phyloP scores from a whole-genome alignment of 2,113 vertebrate genomes.

The Odontophorus gujanensis region DNA sequence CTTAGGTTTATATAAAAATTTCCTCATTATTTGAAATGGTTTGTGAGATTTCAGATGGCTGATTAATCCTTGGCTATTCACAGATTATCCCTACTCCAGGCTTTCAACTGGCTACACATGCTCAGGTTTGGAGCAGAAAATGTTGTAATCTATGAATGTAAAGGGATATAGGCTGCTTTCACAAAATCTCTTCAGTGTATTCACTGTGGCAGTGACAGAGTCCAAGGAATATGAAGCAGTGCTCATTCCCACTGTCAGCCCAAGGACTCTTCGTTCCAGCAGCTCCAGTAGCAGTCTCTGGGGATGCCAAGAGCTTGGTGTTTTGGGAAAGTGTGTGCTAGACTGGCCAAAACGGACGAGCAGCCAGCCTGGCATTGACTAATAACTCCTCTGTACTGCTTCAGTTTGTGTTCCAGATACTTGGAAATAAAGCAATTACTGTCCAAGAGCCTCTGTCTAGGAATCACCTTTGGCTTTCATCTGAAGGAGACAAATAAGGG shows the following conservation, averaged over 20 bases:
- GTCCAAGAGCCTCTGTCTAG: conserved; percentile 45
- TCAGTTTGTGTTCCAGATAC: background rate
- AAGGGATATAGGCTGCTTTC: background rate
- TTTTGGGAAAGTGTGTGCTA: background rate
- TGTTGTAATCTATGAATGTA: rapidly evolving
- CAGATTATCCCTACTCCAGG: background rate
- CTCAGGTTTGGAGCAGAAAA: background rate
- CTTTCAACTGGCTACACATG: background rate
- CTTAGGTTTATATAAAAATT: background rate
- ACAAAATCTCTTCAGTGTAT: background rate
- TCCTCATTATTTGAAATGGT: background rate
- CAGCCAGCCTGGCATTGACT: conserved; percentile 19
- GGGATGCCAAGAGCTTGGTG: conserved; percentile 12
- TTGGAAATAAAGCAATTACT: conserved; percentile 22
- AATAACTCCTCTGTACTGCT: background rate
- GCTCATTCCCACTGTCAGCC: background rate
- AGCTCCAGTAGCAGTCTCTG: background rate
- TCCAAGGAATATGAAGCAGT: background rate
- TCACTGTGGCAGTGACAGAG: background rate
- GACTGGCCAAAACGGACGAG: conserved; percentile 24
- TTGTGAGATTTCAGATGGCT: background rate
- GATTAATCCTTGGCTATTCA: background rate
- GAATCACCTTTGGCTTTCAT: conserved; percentile 33
- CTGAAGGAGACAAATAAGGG: background rate
- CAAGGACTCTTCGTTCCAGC: conserved; percentile 16